These are phyloP conservation scores for Stomatorhinus ivindoensis DNA, from an alignment of 2,113 vertebrate species.

Conservation along the genomic window DNA sequence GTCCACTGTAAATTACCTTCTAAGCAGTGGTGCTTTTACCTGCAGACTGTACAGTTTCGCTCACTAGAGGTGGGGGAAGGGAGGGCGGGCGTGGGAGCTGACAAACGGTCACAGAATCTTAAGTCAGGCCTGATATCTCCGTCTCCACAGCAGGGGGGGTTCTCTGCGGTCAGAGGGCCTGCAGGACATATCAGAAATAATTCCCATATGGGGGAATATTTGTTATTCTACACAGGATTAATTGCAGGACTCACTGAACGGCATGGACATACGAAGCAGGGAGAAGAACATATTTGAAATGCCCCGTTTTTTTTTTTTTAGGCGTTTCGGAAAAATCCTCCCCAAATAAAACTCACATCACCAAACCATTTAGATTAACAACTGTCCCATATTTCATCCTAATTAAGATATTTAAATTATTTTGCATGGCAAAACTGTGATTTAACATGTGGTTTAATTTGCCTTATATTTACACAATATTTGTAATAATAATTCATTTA, in stretches of 20 bases:
- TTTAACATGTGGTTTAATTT: neutral
- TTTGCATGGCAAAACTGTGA: neutral
- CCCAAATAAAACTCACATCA: neutral
- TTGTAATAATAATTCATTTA: neutral
- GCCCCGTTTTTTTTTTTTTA: neutral
- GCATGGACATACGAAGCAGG: neutral
- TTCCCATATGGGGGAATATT: neutral
- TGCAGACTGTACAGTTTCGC: neutral
- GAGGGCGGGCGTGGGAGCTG: neutral
- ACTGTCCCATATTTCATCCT: neutral
- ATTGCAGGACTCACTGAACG: neutral
- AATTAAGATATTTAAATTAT: neutral
- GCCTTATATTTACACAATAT: neutral
- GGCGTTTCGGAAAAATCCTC: neutral
- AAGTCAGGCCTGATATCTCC: neutral
- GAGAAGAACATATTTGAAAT: neutral
- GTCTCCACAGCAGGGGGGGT: neutral
- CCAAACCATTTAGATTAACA: slow-evolving; percentile 2
- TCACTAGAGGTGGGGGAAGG: neutral
- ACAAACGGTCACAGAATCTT: neutral
- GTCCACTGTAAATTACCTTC: neutral
- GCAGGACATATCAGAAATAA: neutral
- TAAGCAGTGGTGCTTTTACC: neutral
- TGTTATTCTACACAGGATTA: neutral
- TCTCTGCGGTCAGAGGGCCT: neutral